phyloP scores from a whole-genome alignment of 2,797 vertebrate species.

The Mallotus villosus region DNA sequence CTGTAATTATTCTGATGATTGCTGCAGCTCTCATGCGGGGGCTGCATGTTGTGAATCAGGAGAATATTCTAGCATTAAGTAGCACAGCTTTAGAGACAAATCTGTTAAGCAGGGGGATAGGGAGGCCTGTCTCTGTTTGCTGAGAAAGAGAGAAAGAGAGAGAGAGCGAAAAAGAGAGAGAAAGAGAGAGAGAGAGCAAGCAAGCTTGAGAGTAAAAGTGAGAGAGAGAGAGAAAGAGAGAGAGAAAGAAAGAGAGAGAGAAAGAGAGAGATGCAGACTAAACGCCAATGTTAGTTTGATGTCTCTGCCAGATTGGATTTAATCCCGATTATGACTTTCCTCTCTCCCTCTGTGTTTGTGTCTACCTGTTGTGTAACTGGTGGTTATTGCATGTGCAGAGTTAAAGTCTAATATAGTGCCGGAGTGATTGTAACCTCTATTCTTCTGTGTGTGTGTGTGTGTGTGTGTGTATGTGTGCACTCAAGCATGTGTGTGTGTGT shows the following conservation, averaged over 20 bases:
- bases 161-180: too few relatives aligned
- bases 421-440: too few relatives aligned
- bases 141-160: slow-evolving; percentile 39
- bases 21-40: slow-evolving; percentile 65
- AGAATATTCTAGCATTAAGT: slow-evolving; percentile 82
- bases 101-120: slow-evolving; percentile 82
- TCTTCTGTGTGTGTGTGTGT: slow-evolving; percentile 2
- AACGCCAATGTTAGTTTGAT: slow-evolving; percentile 81
- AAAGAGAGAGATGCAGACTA: not conserved
- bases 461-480: slow-evolving; percentile 6
- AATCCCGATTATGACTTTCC: slow-evolving; percentile 79
- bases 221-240: not conserved
- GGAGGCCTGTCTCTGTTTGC: slow-evolving; percentile 68
- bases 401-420: too few relatives aligned
- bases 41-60: slow-evolving; percentile 77
- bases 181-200: too few relatives aligned
- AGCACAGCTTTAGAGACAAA: slow-evolving; percentile 83
- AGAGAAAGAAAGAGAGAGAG: not conserved
- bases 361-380: slow-evolving; percentile 24
- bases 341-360: slow-evolving; percentile 33
- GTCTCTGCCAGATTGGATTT: slow-evolving; percentile 96
- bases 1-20: slow-evolving; percentile 60
- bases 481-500: slow-evolving; percentile 18
- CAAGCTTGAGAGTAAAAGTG: too few relatives aligned
- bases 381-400: too few relatives aligned